Evolutionary conservation across 2,113 vertebrate genomes (phyloP).

Genomic region (Archocentrus centrarchus): DNA sequence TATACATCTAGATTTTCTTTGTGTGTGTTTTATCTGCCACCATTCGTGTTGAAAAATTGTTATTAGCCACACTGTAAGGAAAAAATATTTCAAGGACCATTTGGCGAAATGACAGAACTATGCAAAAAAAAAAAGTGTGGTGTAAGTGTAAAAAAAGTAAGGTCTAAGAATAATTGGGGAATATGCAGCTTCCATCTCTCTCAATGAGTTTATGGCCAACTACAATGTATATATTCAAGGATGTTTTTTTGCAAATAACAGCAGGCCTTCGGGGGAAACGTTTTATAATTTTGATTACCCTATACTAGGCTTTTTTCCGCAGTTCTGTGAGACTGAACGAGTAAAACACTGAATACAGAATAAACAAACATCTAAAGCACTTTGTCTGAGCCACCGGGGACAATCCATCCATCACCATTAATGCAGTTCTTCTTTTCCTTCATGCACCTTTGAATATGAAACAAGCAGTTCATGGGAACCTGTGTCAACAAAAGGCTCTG

Average conservation of each 20-base stretch:
- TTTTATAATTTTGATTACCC: background rate
- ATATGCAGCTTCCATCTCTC: background rate
- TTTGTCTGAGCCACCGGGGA: constrained; percentile 21
- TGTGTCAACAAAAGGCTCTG: constrained; percentile 30
- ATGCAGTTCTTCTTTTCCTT: constrained; percentile 28
- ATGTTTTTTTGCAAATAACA: background rate
- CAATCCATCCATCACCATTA: constrained; percentile 46
- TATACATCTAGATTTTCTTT: no score
- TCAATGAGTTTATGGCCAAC: background rate
- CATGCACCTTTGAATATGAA: constrained; percentile 34
- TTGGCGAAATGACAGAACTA: background rate
- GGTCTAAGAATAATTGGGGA: background rate
- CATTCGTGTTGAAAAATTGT: no score
- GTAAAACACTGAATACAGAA: constrained; percentile 18
- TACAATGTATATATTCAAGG: background rate
- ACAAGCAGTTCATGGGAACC: constrained; percentile 15
- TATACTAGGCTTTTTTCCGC: background rate
- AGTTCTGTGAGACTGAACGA: constrained; percentile 3
- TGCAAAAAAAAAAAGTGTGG: background rate
- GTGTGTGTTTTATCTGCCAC: background rate
- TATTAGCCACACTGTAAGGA: no score
- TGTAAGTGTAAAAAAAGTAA: background rate
- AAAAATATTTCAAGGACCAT: background rate
- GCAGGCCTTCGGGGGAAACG: background rate
- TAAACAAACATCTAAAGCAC: constrained; percentile 32